Evolutionary conservation across 2,797 vertebrate species (phyloP).

Genomic region (Alauda arvensis): DNA sequence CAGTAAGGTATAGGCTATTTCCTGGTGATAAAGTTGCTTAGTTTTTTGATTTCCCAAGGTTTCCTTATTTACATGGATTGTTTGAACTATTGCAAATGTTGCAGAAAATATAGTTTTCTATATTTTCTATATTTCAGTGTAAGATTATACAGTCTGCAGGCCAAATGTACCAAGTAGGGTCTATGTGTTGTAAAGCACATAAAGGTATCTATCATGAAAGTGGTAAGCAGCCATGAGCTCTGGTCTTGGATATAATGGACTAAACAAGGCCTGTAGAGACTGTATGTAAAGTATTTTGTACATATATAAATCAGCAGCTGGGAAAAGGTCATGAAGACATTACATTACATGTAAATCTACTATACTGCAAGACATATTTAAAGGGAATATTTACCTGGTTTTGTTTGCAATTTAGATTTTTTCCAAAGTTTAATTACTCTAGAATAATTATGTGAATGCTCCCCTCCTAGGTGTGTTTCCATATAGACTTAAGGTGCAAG

Average conservation of each 20-base stretch:
- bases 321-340: not conserved
- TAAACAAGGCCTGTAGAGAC: not conserved
- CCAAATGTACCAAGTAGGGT: not conserved
- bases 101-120: not conserved
- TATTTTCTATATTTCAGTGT: no score
- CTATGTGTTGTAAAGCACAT: not conserved
- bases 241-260: not conserved
- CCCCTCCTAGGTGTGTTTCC: not conserved
- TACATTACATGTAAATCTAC: not conserved
- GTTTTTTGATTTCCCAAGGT: not conserved
- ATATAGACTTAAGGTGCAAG: not conserved
- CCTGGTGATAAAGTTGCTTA: not conserved
- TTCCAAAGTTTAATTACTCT: not conserved
- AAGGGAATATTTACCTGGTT: not conserved
- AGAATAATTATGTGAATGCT: not conserved
- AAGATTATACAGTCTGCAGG: not conserved
- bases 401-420: not conserved
- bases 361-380: not conserved
- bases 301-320: not conserved
- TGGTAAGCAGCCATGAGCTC: not conserved
- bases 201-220: not conserved
- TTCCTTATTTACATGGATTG: not conserved
- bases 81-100: not conserved
- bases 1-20: not conserved
- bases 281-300: not conserved